These are phyloP conservation scores for Drosophila recens DNA, from an alignment of 2,888 invertebrate species.

Conservation along the genomic window DNA sequence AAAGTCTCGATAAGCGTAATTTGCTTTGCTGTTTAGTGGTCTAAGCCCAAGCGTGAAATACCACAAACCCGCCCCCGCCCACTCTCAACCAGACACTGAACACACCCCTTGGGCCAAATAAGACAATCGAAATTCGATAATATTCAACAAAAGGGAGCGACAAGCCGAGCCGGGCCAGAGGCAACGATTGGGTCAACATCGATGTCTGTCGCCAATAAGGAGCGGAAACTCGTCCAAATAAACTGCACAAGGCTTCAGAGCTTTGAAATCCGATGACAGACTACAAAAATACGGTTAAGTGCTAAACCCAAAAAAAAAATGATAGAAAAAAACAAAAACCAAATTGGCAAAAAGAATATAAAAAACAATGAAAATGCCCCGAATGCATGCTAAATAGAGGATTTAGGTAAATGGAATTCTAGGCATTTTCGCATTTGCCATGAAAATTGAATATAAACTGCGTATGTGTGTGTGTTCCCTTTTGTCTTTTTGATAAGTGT, in stretches of 20 bases:
- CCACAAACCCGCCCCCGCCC: neutral
- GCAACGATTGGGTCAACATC: conserved; percentile 50
- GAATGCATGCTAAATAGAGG: conserved; percentile 82
- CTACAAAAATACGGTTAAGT: conserved; percentile 37
- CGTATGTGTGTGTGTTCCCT: conserved; percentile 34
- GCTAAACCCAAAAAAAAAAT: conserved; percentile 6
- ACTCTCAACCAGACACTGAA: neutral
- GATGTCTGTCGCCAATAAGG: conserved; percentile 47
- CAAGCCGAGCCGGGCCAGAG: conserved; percentile 40
- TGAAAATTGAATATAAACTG: conserved; percentile 77
- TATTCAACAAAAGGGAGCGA: conserved; percentile 45
- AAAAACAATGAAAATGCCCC: conserved; percentile 80
- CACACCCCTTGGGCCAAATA: conserved; percentile 45
- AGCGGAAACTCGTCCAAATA: conserved; percentile 65
- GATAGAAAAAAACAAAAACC: conserved; percentile 10
- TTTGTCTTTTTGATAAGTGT: conserved; percentile 43
- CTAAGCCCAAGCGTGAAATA: conserved; percentile 30
- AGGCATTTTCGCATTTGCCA: conserved; percentile 77
- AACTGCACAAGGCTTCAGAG: conserved; percentile 52
- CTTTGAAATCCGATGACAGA: conserved; percentile 76
- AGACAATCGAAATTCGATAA: conserved; percentile 82
- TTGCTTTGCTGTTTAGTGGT: conserved; percentile 50
- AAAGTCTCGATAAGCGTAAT: conserved; percentile 42
- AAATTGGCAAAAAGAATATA: conserved; percentile 56
- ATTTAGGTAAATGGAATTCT: conserved; percentile 83